phyloP scores from a whole-genome alignment of 53 echinoderm and acorn worm genomes.

The Arbacia lixula region DNA sequence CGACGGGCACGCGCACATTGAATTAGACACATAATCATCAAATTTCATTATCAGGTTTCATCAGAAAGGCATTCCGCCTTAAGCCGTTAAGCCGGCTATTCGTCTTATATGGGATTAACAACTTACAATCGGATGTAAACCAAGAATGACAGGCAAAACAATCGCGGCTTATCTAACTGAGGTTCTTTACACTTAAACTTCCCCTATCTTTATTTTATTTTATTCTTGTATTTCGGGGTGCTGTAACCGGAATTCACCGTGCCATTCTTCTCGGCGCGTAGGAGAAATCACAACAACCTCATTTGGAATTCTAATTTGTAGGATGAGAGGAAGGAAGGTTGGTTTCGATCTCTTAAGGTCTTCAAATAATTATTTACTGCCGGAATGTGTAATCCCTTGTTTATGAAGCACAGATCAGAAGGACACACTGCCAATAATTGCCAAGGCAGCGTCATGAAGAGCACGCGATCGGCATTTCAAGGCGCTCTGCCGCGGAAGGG shows the following conservation, averaged over 20 bases:
- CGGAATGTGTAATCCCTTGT: slow-evolving; percentile 48
- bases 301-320: slow-evolving; percentile 55
- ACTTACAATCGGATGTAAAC: slow-evolving; percentile 61
- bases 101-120: slow-evolving; percentile 57
- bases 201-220: not conserved
- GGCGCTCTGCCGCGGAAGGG: not conserved
- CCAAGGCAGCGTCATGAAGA: slow-evolving; percentile 39
- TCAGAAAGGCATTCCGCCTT: slow-evolving; percentile 21
- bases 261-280: slow-evolving; percentile 9
- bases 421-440: slow-evolving; percentile 46
- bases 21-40: slow-evolving; percentile 9
- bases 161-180: slow-evolving; percentile 26
- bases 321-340: slow-evolving; percentile 51
- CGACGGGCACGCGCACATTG: not conserved
- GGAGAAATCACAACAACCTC: slow-evolving; percentile 10
- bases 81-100: slow-evolving; percentile 53
- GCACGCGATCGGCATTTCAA: slow-evolving; percentile 44
- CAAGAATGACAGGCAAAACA: slow-evolving; percentile 49
- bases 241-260: slow-evolving; percentile 30
- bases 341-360: slow-evolving; percentile 52
- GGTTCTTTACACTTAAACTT: slow-evolving; percentile 27
- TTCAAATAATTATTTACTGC: slow-evolving; percentile 48
- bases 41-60: slow-evolving; percentile 41
- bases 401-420: slow-evolving; percentile 30
- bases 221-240: slow-evolving; percentile 23